Percentiles rank a stretch among this genome's conserved stretches.
These are phyloP conservation scores for Unio delphinus DNA, from an alignment of 2,888 invertebrate species.

Conservation along the genomic window DNA sequence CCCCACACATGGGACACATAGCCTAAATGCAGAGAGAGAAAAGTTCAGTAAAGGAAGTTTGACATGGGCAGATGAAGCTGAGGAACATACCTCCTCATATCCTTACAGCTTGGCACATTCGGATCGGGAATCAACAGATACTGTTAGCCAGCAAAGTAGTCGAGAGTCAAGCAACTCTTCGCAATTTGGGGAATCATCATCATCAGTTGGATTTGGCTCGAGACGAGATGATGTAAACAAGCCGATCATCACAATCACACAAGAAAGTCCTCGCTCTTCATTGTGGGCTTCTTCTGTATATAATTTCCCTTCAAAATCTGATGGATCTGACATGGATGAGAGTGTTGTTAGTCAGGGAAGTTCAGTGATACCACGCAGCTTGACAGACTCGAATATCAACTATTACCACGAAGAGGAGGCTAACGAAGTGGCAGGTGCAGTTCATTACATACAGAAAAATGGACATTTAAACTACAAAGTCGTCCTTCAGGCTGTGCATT, in stretches of 20 bases:
- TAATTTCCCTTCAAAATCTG: constrained; percentile 71
- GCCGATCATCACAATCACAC: constrained; percentile 95
- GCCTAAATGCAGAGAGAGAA: constrained; percentile 25
- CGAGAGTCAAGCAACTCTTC: constrained; percentile 55
- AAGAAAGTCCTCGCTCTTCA: constrained; percentile 30
- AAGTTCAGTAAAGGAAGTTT: constrained; percentile 25
- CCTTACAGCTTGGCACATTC: constrained; percentile 69
- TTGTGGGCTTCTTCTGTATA: constrained; percentile 21
- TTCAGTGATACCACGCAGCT: constrained; percentile 72
- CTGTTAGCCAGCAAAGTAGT: constrained; percentile 54
- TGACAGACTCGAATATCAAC: constrained; percentile 68
- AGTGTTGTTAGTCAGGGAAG: constrained; percentile 77
- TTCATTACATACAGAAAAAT: constrained; percentile 93
- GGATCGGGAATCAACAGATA: constrained; percentile 54
- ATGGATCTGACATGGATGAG: constrained; percentile 79
- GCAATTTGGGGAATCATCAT: constrained; percentile 38
- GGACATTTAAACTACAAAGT: constrained; percentile 93
- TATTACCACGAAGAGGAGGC: constrained; percentile 60
- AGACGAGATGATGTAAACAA: constrained; percentile 30
- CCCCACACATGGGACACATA: constrained; percentile 9
- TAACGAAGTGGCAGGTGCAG: constrained; percentile 82
- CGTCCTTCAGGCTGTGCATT: constrained; percentile 84
- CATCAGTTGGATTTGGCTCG: constrained; percentile 21
- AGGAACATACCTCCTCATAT: constrained; percentile 96
- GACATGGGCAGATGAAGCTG: constrained; percentile 74